Conservation (phyloP, 1,140 invertebrate species). For the Galendromus occidentalis region DNA sequence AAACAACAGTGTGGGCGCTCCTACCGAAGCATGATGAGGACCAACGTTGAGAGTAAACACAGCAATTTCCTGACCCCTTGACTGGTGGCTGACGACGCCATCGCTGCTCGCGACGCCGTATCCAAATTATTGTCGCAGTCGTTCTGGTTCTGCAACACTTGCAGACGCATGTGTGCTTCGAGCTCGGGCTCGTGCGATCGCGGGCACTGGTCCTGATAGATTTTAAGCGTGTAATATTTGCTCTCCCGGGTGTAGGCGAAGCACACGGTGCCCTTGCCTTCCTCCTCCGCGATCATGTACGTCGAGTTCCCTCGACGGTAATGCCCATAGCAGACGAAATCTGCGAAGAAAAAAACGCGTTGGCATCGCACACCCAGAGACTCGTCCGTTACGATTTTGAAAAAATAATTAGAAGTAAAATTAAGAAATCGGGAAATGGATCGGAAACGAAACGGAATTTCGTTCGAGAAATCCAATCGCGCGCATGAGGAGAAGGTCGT, state of each 20-base stretch:
- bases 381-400: too few relatives aligned
- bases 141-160: neutral
- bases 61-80: neutral
- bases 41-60: neutral
- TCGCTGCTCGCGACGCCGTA: neutral
- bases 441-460: too few relatives aligned
- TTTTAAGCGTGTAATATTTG: neutral
- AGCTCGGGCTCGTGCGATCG: neutral
- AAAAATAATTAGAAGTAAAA: too few relatives aligned
- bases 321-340: neutral
- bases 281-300: neutral
- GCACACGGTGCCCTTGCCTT: neutral
- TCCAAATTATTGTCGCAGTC: conserved; percentile 6
- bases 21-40: neutral
- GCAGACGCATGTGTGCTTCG: neutral
- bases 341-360: neutral
- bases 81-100: neutral
- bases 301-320: neutral
- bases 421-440: too few relatives aligned
- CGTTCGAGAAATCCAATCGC: too few relatives aligned
- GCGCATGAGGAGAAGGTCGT: too few relatives aligned
- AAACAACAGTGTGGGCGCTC: neutral
- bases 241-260: neutral
- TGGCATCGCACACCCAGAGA: too few relatives aligned
- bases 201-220: neutral